Conservation (phyloP, 2,888 invertebrate genomes). For the Drosophila macrospina region DNA sequence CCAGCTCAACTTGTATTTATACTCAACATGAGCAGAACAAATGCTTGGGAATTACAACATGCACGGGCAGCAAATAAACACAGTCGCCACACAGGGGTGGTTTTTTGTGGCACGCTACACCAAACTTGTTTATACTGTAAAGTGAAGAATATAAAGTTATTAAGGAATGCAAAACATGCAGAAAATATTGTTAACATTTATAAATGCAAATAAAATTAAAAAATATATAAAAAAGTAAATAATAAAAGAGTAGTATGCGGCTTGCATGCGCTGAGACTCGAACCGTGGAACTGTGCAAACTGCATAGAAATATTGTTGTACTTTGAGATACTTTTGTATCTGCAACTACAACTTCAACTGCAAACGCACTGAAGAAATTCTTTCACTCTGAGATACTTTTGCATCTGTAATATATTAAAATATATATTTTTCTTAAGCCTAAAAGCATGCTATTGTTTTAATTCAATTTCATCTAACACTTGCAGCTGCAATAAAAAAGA, state of each 20-base stretch:
- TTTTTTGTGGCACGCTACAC: conserved; percentile 4
- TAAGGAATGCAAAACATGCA: background rate
- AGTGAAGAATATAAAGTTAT: background rate
- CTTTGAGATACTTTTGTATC: background rate
- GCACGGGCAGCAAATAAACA: background rate
- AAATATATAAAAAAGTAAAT: too few species aligned
- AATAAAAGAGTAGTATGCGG: too few species aligned
- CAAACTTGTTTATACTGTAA: too few species aligned
- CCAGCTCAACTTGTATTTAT: conserved; percentile 42
- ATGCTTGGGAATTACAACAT: conserved; percentile 69
- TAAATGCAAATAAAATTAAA: background rate
- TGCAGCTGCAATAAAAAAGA: background rate
- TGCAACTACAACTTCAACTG: background rate
- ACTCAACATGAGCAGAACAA: conserved; percentile 15
- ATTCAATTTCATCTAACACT: background rate
- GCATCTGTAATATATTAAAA: background rate
- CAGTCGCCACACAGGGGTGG: conserved; percentile 27
- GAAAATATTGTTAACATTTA: background rate
- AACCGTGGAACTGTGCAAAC: background rate
- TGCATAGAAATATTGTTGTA: background rate
- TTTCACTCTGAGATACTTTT: background rate
- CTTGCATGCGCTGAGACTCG: too few species aligned
- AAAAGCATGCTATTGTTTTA: conserved; percentile 31
- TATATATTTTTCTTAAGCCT: conserved; percentile 10
- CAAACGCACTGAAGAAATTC: background rate